Base-by-base conservation (phyloP, 53 echinoderm and acorn worm genomes). In the Arbacia lixula region DNA sequence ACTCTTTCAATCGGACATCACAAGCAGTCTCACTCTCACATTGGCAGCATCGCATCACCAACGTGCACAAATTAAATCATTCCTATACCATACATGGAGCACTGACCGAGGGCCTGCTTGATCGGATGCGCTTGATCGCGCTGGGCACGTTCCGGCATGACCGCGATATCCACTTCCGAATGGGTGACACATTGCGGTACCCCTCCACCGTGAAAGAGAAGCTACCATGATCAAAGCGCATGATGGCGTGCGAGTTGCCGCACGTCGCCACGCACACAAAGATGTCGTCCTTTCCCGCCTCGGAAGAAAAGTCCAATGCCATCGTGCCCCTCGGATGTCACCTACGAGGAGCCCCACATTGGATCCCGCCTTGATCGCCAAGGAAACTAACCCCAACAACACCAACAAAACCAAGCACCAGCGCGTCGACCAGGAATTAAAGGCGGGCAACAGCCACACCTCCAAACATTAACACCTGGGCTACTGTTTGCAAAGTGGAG, bases 111-210 rank as follows among this genome's bases (percentile, higher is more conserved):
- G 43, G 12, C 2, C 21, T 32, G 11, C 32, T 43, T 29, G 46
- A 17, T 43, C 46, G 39, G 64, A 81, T 41, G 32, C 82, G 82
- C 40, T 81, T 81, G 51, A 81, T 81, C 63, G 31, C 49, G 41
- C 42, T 49, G 50, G 82, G 64, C 33, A 63, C 62, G 5, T 31
- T 81, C 82, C 64, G 61, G 63, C 43, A 81, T 0, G 82, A 81
- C 64, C 46, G 39, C 29, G 82, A 81, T 17, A 81, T 42, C 82
- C 82, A 81, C 64, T 81, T 81, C 28, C 82, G 82, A n/a, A 81
- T n/a, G 0, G 77, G 77, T 50, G 82, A 62, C 30, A 64, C 64
- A 16, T 64, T 63, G 38, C 42, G 37, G 82, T 29, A 81, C 8
- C 64, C 62, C 40, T 81, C 62, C 12, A 81, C 82, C 42, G 82